Base-by-base conservation (phyloP, 1,140 invertebrate genomes). In the Agrilus planipennis region DNA sequence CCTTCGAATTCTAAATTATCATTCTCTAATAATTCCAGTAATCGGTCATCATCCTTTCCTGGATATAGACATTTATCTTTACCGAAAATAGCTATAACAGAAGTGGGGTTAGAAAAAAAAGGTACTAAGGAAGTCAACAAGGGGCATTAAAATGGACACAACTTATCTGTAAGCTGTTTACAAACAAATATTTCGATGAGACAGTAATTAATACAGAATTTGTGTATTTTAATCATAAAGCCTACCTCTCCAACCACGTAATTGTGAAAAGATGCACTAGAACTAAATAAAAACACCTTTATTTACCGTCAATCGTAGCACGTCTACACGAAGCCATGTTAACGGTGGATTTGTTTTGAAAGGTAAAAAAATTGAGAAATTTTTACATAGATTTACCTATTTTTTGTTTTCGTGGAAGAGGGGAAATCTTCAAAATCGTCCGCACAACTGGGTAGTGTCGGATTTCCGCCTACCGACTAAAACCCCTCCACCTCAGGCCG, bases 1-100 rank as follows among this genome's bases (percentile, higher is more conserved):
- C n/a, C 22, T 22, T 45, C 37, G 39, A 39, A 21, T 34, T 45
- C 43, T 7, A 28, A 44, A 23, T 21, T 11, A 30, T 44, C 36
- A 21, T 6, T 28, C 22, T 32, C 28, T 23, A 39, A 28, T 12
- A 38, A 17, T 6, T 22, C n/a, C 9, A 37, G 17, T 37, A 43
- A 25, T 37, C 17, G 31, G 27, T 43, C 35, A 19, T 38, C 28
- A 18, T 43, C 32, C 36, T 42, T 34, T 35, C 32, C 41, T 20
- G 32, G 6, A 3, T 25, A 34, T 11, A 42, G 32, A 25, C 17
- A 16, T 21, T 14, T 30, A 23, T 16, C 34, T 3, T 3, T 20
- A n/a, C 27, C 12, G 34, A 32, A 32, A 41, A 34, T 16, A 17
- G 4, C 31, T 17, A 6, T 9, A 37, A 37, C 11, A 25, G 9